These are phyloP conservation scores for Noctilio leporinus DNA, from an alignment of 2,113 vertebrate genomes.

Conservation along the genomic window DNA sequence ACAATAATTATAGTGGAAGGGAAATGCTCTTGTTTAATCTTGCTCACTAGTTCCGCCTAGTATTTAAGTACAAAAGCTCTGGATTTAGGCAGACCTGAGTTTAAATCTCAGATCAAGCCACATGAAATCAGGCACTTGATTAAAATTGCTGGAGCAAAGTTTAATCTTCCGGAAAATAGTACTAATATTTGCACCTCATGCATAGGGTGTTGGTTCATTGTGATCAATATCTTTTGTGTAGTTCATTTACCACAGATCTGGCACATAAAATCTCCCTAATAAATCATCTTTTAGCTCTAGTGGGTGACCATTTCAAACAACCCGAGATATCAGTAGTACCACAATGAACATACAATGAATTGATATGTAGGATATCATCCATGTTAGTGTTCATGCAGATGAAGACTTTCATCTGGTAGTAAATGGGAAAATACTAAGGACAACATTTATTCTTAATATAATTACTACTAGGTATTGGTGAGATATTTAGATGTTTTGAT, in stretches of 20 bases:
- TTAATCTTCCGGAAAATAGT: neutral
- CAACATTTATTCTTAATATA: neutral
- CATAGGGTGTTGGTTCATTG: neutral
- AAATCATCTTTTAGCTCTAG: neutral
- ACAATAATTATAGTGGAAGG: neutral
- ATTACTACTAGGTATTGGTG: neutral
- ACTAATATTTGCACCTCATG: neutral
- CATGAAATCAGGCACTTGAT: neutral
- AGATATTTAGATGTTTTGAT: neutral
- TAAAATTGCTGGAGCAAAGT: neutral
- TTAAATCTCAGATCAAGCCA: neutral
- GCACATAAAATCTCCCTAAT: neutral
- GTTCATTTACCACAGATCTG: neutral
- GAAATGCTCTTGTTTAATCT: neutral
- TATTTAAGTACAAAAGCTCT: neutral
- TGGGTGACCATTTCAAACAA: neutral
- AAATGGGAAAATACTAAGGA: neutral
- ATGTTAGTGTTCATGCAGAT: neutral
- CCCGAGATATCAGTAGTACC: neutral
- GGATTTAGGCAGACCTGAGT: neutral
- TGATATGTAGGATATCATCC: neutral
- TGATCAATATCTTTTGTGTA: neutral
- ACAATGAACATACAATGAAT: neutral
- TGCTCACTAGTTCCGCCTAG: neutral
- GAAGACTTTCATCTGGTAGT: neutral